Evolutionary conservation across 2,113 vertebrate species (phyloP).

Genomic region (Leiothrix lutea): DNA sequence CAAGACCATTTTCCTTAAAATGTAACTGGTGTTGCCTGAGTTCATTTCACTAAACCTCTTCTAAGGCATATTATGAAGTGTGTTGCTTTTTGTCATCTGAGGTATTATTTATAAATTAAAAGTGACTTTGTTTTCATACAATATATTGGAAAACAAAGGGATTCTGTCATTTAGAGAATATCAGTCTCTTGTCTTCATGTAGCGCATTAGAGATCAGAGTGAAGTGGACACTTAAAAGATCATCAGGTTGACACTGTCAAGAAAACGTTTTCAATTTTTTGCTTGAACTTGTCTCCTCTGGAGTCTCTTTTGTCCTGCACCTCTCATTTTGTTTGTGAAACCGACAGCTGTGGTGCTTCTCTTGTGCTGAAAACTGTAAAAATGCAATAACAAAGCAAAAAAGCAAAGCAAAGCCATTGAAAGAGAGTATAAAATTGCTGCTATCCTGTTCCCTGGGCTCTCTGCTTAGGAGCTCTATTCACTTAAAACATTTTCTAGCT

Average conservation of each 20-base stretch:
- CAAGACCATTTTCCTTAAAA: not conserved
- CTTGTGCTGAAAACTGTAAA: not conserved
- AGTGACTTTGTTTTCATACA: not conserved
- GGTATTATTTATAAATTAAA: not conserved
- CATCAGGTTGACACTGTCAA: not conserved
- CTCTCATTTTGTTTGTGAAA: not conserved
- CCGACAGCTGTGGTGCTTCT: not conserved
- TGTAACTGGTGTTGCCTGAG: not conserved
- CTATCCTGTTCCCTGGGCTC: constrained; percentile 20
- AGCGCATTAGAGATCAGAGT: not conserved
- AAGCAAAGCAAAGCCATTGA: not conserved
- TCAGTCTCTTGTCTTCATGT: not conserved
- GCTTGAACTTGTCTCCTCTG: not conserved
- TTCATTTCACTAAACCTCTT: not conserved
- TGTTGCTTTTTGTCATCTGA: not conserved
- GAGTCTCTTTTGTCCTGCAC: not conserved
- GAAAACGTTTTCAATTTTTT: not conserved
- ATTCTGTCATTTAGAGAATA: not conserved
- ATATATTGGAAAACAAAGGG: not conserved
- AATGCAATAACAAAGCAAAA: not conserved
- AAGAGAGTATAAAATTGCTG: constrained; percentile 5
- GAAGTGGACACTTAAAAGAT: not conserved
- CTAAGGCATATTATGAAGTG: not conserved
- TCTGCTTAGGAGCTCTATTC: constrained; percentile 58
- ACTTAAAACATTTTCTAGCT: constrained; percentile 71